Evolutionary conservation across 2,888 invertebrate genomes (phyloP), one percentile per base, ranked within the genome.

Genomic region (Penaeus monodon): DNA sequence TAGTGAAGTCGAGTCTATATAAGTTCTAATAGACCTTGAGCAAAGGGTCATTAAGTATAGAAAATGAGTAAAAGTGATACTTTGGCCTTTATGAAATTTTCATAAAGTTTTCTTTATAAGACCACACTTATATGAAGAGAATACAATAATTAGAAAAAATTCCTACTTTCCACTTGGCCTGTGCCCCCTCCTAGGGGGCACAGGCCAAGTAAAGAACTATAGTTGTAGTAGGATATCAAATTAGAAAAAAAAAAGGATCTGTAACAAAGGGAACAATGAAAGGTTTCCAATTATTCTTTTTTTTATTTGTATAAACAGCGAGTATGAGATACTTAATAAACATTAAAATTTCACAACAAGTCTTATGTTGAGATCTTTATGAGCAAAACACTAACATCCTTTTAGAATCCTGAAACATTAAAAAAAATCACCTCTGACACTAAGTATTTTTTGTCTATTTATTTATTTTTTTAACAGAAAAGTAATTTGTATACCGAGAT

Each of bases 321-420:
- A 81, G 86, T 86, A 84, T 84, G 29, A 49, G 81, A 57, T 57
- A 57, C 57, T 17, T 82, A 82, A 86, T 86, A 86, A 86, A 86
- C 86, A 86, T 86, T 86, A 86, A 86, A 86, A 84, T 84, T 70
- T 84, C 78, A 84, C 84, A 84, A 84, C 84, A 84, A 79, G 63
- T 79, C 77, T 84, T 65, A 84, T 76, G 70, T 84, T 84, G 84
- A 84, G 84, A 84, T 84, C 84, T 77, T 78, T 84, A 76, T 84
- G 84, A 84, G 84, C 84, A 84, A 84, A 77, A 84, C 68, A 81
- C 81, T 70, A 68, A 70, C 63, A 70, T 65, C 68, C 68, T 33
- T 27, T 24, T 24, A 74, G 74, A 24, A 74, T 20, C 24, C 4
- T 74, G 74, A 33, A 74, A 24, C 29, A 44, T 24, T 17, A 74